Percentiles rank a stretch among this genome's conserved stretches.
Conservation (phyloP, 1,140 invertebrate species). For the Cydia splendana region DNA sequence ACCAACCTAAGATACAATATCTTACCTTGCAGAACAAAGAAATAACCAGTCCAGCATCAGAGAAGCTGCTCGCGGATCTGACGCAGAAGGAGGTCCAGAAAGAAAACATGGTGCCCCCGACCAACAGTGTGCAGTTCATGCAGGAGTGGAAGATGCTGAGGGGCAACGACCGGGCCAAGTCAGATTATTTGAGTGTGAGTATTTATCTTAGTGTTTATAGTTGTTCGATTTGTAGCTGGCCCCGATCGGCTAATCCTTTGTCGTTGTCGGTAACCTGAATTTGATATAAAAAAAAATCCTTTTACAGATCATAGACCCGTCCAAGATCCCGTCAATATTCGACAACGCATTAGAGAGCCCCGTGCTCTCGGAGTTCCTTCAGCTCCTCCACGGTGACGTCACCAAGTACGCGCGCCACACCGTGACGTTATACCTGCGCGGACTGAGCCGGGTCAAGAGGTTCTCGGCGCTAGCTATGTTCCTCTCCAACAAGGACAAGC, state of each 20-base stretch:
- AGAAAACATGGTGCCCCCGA: slow-evolving; percentile 71
- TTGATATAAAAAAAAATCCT: too few relatives aligned
- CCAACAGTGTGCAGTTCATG: slow-evolving; percentile 81
- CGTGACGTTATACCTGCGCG: slow-evolving; percentile 51
- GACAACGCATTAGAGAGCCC: slow-evolving; percentile 82
- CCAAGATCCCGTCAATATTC: slow-evolving; percentile 80
- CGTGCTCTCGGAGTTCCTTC: slow-evolving; percentile 80
- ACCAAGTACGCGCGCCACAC: slow-evolving; percentile 55
- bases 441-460: slow-evolving; percentile 52
- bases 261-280: too few relatives aligned
- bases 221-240: too few relatives aligned
- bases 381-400: slow-evolving; percentile 57
- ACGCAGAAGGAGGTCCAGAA: slow-evolving; percentile 35
- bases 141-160: slow-evolving; percentile 78
- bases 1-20: too few relatives aligned
- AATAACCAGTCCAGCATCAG: slow-evolving; percentile 41
- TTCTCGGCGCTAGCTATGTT: slow-evolving; percentile 69
- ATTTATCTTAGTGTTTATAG: not conserved
- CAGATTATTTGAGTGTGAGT: slow-evolving; percentile 72
- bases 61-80: slow-evolving; percentile 42
- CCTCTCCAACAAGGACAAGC: slow-evolving; percentile 55
- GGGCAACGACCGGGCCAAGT: slow-evolving; percentile 51
- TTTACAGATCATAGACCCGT: slow-evolving; percentile 79
- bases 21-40: slow-evolving; percentile 14
- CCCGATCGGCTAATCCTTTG: too few relatives aligned